Conservation (phyloP, 1,140 invertebrate genomes). For the Epicauta chinensis region DNA sequence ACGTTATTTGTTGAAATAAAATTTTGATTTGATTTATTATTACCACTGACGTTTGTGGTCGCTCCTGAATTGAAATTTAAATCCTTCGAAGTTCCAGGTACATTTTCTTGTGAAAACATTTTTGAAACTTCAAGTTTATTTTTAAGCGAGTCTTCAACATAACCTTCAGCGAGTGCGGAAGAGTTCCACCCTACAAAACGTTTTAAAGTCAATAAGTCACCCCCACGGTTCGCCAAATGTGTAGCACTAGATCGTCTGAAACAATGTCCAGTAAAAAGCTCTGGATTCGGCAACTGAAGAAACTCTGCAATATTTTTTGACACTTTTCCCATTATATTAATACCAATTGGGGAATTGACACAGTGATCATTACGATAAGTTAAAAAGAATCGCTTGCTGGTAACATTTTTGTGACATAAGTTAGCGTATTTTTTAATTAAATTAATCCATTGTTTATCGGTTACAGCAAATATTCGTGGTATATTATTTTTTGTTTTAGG, state of each 20-base stretch:
- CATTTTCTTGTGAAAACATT: no score
- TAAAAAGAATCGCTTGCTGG: slow-evolving; percentile 3
- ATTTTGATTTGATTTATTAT: neutral
- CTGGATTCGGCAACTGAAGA: no score
- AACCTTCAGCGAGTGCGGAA: slow-evolving; percentile 5
- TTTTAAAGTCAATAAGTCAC: neutral
- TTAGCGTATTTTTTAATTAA: slow-evolving; percentile 2
- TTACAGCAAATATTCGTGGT: neutral
- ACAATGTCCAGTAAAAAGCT: no score
- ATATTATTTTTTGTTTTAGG: slow-evolving; percentile 3
- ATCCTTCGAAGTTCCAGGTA: slow-evolving; percentile 3
- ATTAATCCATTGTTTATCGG: slow-evolving; percentile 1
- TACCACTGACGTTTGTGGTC: neutral
- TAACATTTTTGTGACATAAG: neutral
- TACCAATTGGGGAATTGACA: neutral
- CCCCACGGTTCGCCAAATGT: no score
- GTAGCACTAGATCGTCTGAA: no score
- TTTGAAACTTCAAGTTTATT: no score
- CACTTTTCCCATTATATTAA: neutral
- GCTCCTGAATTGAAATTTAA: slow-evolving; percentile 1
- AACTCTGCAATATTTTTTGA: no score
- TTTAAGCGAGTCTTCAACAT: neutral
- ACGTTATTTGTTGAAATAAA: neutral
- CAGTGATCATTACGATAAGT: neutral
- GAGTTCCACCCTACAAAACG: slow-evolving; percentile 4